phyloP scores from a whole-genome alignment of 2,113 vertebrate genomes.

The Poeciliopsis retropinna region DNA sequence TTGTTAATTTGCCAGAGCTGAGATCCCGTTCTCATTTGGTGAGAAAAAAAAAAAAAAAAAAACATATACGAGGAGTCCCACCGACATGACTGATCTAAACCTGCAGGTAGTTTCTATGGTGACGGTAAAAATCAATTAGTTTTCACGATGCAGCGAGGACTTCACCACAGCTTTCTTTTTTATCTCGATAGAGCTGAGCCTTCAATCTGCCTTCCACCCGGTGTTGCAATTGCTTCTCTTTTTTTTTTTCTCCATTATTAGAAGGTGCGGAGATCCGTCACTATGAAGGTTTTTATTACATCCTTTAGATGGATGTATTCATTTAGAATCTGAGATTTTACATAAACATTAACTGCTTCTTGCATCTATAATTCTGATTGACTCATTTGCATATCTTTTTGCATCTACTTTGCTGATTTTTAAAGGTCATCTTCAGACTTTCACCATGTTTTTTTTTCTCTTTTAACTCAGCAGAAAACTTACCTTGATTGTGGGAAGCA shows the following conservation, averaged over 20 bases:
- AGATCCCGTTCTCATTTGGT: conserved; percentile 63
- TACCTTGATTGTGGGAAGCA: conserved; percentile 96
- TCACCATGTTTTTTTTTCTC: neutral
- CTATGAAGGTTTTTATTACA: conserved; percentile 4
- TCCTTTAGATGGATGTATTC: neutral
- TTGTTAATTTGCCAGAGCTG: conserved; percentile 47
- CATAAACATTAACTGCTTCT: neutral
- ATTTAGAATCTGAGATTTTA: neutral
- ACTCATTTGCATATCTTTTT: conserved; percentile 12
- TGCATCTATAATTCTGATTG: conserved; percentile 1
- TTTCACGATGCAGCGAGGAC: conserved; percentile 36
- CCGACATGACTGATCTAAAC: conserved; percentile 63
- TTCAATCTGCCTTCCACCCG: conserved; percentile 32
- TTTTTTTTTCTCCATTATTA: neutral
- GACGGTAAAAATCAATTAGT: conserved; percentile 66
- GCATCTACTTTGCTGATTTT: conserved; percentile 9
- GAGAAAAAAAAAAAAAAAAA: conserved; percentile 10
- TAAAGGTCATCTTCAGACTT: conserved; percentile 21
- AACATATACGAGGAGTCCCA: conserved; percentile 11
- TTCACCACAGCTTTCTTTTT: conserved; percentile 44
- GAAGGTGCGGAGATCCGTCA: neutral
- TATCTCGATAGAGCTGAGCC: conserved; percentile 25
- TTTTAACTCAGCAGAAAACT: conserved; percentile 21
- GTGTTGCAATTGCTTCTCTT: neutral
- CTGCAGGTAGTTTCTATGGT: conserved; percentile 65